Evolutionary conservation across 2,797 vertebrate species (phyloP).

Genomic region (Parotocinclus haroldoi): DNA sequence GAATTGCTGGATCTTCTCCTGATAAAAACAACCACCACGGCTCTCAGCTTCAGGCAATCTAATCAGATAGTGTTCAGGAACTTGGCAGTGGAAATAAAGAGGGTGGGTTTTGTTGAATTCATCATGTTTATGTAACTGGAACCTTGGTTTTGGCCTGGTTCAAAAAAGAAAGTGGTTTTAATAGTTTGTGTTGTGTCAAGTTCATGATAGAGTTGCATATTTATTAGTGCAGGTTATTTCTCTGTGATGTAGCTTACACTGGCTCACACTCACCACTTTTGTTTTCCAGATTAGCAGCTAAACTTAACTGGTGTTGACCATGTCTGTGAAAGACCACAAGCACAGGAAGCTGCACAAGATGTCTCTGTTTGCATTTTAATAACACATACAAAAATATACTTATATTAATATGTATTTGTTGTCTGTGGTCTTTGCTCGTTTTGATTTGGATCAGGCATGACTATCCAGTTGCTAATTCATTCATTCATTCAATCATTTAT

Average conservation of each 20-base stretch:
- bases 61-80: not conserved
- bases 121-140: constrained; percentile 1
- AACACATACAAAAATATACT: not conserved
- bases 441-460: too few species aligned
- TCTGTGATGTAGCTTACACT: constrained; percentile 34
- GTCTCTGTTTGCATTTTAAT: not conserved
- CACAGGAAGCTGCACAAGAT: constrained; percentile 1
- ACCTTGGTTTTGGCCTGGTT: constrained; percentile 13
- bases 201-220: constrained; percentile 34
- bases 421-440: not conserved
- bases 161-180: constrained; percentile 17
- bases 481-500: too few species aligned
- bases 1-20: not conserved
- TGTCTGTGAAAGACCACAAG: too few species aligned
- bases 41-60: constrained; percentile 9
- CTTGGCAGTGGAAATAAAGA: constrained; percentile 11
- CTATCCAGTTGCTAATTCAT: too few species aligned
- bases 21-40: constrained; percentile 3
- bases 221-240: constrained; percentile 38
- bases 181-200: constrained; percentile 14
- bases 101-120: not conserved
- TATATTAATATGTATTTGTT: not conserved
- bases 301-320: constrained; percentile 6
- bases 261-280: too few species aligned
- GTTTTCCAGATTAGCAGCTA: too few species aligned